phyloP scores from a whole-genome alignment of 2,888 invertebrate genomes.

The Eilema sororculum region DNA sequence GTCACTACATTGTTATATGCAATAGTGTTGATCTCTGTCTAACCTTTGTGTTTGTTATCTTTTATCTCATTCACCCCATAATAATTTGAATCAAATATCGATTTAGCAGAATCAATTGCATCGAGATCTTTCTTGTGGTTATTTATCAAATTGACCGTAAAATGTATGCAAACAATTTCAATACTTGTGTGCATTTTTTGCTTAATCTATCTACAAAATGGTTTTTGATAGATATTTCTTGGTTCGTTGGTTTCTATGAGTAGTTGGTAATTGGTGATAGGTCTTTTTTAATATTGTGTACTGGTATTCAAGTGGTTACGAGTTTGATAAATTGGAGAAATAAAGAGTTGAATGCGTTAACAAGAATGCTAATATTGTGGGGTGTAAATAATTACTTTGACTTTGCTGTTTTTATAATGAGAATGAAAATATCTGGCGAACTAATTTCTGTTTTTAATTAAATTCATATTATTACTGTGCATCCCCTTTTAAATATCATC shows the following conservation, averaged over 20 bases:
- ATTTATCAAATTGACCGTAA: constrained; percentile 81
- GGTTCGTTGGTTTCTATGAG: background rate
- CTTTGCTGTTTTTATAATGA: too few relatives aligned
- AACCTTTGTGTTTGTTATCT: constrained; percentile 29
- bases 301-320: background rate
- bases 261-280: background rate
- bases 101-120: constrained; percentile 60
- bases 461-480: too few relatives aligned
- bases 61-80: constrained; percentile 21
- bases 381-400: too few relatives aligned
- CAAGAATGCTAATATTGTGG: too few relatives aligned
- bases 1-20: constrained; percentile 11
- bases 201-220: constrained; percentile 20
- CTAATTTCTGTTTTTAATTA: too few relatives aligned
- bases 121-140: constrained; percentile 62
- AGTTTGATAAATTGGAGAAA: background rate
- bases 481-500: background rate
- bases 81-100: constrained; percentile 76
- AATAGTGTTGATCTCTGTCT: constrained; percentile 16
- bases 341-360: background rate
- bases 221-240: background rate
- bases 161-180: constrained; percentile 68
- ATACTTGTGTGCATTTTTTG: constrained; percentile 39
- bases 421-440: too few relatives aligned
- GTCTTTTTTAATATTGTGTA: background rate